These are phyloP conservation scores for Acrobasis repandana DNA, from an alignment of 2,888 invertebrate species.

Conservation along the genomic window DNA sequence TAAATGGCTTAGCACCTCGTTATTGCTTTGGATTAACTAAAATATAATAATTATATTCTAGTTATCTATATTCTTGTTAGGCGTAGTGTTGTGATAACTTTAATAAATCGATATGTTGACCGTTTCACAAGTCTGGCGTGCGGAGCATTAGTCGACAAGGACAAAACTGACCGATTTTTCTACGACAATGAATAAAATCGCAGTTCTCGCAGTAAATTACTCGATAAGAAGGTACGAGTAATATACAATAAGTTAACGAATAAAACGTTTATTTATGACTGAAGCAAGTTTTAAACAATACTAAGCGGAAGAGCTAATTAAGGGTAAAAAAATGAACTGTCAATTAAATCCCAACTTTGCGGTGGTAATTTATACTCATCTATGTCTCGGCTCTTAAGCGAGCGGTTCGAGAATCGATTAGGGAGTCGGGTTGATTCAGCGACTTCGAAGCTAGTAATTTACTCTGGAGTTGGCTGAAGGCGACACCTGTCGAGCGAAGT, in stretches of 20 bases:
- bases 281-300: no score
- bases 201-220: no score
- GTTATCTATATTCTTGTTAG: no score
- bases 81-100: no score
- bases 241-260: no score
- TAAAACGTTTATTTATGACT: no score
- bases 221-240: no score
- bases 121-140: no score
- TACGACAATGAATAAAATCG: no score
- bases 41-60: not conserved
- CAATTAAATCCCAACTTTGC: slow-evolving; percentile 32
- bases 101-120: no score
- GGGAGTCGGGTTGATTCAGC: slow-evolving; percentile 76
- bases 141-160: no score
- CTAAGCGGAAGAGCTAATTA: slow-evolving; percentile 12
- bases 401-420: slow-evolving; percentile 76
- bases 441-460: slow-evolving; percentile 80
- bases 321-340: slow-evolving; percentile 18
- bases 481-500: slow-evolving; percentile 80
- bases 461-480: slow-evolving; percentile 81
- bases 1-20: not conserved
- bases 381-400: slow-evolving; percentile 55
- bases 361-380: slow-evolving; percentile 54
- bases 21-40: slow-evolving; percentile 1
- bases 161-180: no score